Conservation (phyloP, 2,113 vertebrate genomes). For the Hippocampus abdominalis region DNA sequence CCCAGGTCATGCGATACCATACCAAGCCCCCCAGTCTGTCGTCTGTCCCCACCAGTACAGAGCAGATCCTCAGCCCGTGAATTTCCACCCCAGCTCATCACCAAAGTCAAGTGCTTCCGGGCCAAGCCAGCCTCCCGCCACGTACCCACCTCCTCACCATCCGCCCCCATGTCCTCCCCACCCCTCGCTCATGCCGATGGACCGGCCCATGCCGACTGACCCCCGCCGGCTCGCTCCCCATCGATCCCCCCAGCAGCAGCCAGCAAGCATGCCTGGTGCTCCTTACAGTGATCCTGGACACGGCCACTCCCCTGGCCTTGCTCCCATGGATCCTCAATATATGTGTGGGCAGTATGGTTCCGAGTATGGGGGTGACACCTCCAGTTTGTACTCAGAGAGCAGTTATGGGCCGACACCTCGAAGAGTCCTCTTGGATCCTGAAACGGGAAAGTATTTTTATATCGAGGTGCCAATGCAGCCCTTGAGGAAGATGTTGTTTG, state of each 20-base stretch:
- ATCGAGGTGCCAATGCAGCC: slow-evolving; percentile 85
- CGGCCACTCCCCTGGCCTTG: slow-evolving; percentile 64
- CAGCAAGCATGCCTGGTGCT: slow-evolving; percentile 40
- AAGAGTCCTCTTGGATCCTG: slow-evolving; percentile 85
- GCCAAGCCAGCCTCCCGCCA: slow-evolving; percentile 50
- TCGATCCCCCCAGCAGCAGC: slow-evolving; percentile 68
- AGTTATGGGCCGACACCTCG: slow-evolving; percentile 65
- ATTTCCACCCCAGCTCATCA: slow-evolving; percentile 59
- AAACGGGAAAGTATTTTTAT: slow-evolving; percentile 90
- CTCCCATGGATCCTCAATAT: slow-evolving; percentile 68
- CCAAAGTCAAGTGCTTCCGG: slow-evolving; percentile 59
- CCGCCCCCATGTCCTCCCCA: slow-evolving; percentile 57
- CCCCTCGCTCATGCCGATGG: slow-evolving; percentile 57
- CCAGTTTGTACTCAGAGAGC: slow-evolving; percentile 70
- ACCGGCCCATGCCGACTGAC: slow-evolving; percentile 56
- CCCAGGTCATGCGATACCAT: slow-evolving; percentile 53
- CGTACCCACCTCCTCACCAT: slow-evolving; percentile 67
- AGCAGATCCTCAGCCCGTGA: slow-evolving; percentile 59
- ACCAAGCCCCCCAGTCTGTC: slow-evolving; percentile 49
- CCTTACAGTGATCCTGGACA: slow-evolving; percentile 62
- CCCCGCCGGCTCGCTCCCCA: slow-evolving; percentile 54
- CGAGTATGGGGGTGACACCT: slow-evolving; percentile 68
- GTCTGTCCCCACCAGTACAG: slow-evolving; percentile 62
- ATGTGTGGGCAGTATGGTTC: slow-evolving; percentile 69
- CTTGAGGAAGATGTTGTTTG: slow-evolving; percentile 84